Evolutionary conservation across 2,888 invertebrate species (phyloP).

Genomic region (Macrophya alboannulata): DNA sequence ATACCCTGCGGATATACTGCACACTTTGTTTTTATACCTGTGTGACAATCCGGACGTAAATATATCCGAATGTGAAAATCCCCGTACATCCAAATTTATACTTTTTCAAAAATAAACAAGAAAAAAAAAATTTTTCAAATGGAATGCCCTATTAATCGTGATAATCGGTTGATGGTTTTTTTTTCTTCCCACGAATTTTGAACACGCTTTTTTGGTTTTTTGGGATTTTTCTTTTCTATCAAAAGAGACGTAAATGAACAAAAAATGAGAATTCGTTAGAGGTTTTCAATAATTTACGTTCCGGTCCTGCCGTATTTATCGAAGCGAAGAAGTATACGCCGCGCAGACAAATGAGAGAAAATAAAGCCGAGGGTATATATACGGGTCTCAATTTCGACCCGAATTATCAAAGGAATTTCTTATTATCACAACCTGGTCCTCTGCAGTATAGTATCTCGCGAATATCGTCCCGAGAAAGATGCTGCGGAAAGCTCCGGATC

Average conservation of each 20-base stretch:
- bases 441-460: neutral
- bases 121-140: neutral
- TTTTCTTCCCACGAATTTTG: neutral
- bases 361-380: slow-evolving; percentile 5
- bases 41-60: neutral
- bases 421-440: slow-evolving; percentile 25
- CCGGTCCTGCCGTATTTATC: neutral
- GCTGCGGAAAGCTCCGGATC: neutral
- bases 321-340: slow-evolving; percentile 29
- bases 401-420: slow-evolving; percentile 49
- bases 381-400: neutral
- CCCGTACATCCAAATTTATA: neutral
- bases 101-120: neutral
- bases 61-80: neutral
- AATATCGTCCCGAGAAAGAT: slow-evolving; percentile 13
- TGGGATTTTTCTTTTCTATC: neutral
- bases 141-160: neutral
- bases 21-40: neutral
- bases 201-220: neutral
- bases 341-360: slow-evolving; percentile 18
- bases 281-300: slow-evolving; percentile 13
- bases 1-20: neutral
- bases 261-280: neutral
- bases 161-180: neutral
- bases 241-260: neutral